phyloP scores from a whole-genome alignment of 2,113 vertebrate genomes.

The Neomonachus schauinslandi region DNA sequence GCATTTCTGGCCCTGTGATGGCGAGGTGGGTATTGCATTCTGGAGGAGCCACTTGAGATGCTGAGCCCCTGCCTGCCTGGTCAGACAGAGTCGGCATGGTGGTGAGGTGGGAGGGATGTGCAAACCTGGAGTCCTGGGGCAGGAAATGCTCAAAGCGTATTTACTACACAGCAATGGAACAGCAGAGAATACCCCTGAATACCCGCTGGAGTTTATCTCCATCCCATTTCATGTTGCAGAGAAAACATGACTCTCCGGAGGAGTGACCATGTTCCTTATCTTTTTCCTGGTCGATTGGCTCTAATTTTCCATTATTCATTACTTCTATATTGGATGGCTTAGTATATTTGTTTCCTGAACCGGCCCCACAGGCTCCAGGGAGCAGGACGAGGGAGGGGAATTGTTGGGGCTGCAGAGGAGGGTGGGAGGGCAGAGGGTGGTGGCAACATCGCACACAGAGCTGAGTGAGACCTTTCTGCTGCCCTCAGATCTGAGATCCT shows the following conservation, averaged over 20 bases:
- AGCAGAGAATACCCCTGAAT: neutral
- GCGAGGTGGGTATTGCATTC: accelerated
- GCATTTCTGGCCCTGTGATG: neutral
- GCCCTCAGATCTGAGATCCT: neutral
- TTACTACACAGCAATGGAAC: accelerated
- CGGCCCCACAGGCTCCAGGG: neutral
- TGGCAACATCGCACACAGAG: neutral
- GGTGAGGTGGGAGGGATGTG: accelerated
- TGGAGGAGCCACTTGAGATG: neutral
- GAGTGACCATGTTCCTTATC: accelerated
- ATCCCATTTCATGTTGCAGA: accelerated
- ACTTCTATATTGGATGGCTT: neutral
- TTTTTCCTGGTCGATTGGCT: neutral
- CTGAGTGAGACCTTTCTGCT: neutral
- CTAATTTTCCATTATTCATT: neutral
- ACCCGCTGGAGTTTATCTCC: neutral
- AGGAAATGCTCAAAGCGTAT: neutral
- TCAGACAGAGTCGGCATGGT: neutral
- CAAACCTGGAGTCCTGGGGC: accelerated
- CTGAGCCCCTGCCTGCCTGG: neutral
- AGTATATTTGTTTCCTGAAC: neutral
- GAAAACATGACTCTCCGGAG: neutral
- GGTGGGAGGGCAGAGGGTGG: neutral
- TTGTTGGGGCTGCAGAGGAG: neutral
- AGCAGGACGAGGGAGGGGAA: neutral